These are phyloP conservation scores for Scaptomyza hsui DNA, from an alignment of 1,140 invertebrate species.

Conservation along the genomic window DNA sequence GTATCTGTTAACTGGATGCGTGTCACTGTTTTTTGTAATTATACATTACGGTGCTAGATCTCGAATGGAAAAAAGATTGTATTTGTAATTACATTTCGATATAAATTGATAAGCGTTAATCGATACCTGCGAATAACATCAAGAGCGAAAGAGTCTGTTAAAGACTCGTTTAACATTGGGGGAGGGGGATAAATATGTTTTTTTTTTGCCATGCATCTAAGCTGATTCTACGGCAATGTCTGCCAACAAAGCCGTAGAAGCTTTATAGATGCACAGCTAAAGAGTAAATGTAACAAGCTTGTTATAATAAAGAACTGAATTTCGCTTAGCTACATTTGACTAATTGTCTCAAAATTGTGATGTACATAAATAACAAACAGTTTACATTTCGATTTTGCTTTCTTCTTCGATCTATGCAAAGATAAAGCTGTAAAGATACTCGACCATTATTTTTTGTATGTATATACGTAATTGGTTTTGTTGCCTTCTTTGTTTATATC, in stretches of 20 bases:
- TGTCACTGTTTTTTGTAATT: slow-evolving; percentile 2
- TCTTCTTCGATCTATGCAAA: slow-evolving; percentile 4
- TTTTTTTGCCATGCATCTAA: neutral
- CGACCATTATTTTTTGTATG: slow-evolving; percentile 16
- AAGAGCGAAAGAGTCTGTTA: neutral
- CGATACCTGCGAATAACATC: slow-evolving; percentile 15
- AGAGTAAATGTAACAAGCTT: neutral
- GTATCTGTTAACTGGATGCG: slow-evolving; percentile 9
- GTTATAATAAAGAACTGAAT: slow-evolving; percentile 29
- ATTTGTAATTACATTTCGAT: slow-evolving; percentile 27
- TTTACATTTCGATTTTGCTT: slow-evolving; percentile 7
- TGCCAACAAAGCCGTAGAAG: neutral
- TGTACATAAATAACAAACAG: slow-evolving; percentile 47
- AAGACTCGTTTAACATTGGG: slow-evolving; percentile 9
- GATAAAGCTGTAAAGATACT: slow-evolving; percentile 4
- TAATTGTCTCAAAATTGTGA: slow-evolving; percentile 35
- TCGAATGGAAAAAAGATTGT: neutral
- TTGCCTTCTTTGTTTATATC: slow-evolving; percentile 23
- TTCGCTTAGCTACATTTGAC: slow-evolving; percentile 47
- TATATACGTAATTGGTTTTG: slow-evolving; percentile 17
- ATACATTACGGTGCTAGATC: neutral
- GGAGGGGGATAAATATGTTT: neutral
- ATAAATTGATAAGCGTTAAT: slow-evolving; percentile 11
- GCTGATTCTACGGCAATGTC: neutral
- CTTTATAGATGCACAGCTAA: neutral